Percentiles rank a stretch among this genome's conserved stretches.
Evolutionary conservation across 2,888 invertebrate species (phyloP).

Genomic region (Boloria euphrosyne): DNA sequence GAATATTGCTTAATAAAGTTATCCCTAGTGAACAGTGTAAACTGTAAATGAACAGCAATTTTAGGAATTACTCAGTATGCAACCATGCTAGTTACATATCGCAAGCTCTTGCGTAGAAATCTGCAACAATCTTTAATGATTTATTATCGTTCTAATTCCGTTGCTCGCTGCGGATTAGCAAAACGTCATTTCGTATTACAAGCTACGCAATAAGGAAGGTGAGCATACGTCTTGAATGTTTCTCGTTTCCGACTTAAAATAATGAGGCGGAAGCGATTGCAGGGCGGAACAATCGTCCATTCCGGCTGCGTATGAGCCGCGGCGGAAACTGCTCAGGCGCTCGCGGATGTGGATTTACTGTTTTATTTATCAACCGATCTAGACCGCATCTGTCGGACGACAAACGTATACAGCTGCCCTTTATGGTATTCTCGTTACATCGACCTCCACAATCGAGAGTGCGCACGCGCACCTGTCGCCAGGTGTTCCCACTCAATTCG

Average conservation of each 20-base stretch:
- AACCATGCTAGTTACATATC: constrained; percentile 72
- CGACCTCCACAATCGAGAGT: constrained; percentile 57
- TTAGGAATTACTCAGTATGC: constrained; percentile 64
- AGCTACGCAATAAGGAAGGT: constrained; percentile 44
- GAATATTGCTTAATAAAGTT: constrained; percentile 15
- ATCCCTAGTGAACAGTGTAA: constrained; percentile 17
- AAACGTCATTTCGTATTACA: constrained; percentile 15
- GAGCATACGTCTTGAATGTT: constrained; percentile 48
- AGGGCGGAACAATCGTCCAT: constrained; percentile 71
- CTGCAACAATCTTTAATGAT: constrained; percentile 50
- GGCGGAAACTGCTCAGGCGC: constrained; percentile 71
- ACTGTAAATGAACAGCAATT: constrained; percentile 64
- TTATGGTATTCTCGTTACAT: constrained; percentile 62
- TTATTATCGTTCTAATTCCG: constrained; percentile 43
- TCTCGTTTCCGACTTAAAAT: constrained; percentile 69
- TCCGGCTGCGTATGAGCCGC: constrained; percentile 66
- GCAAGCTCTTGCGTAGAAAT: constrained; percentile 75
- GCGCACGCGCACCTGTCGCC: constrained; percentile 74
- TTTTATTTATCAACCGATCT: constrained; percentile 76
- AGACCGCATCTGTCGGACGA: constrained; percentile 77
- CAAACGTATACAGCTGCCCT: constrained; percentile 72
- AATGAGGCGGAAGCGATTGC: constrained; percentile 75
- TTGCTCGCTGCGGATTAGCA: constrained; percentile 20
- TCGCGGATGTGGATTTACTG: constrained; percentile 74
- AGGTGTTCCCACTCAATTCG: constrained; percentile 54